phyloP scores from a whole-genome alignment of 2,113 vertebrate genomes.

The Promerops cafer region DNA sequence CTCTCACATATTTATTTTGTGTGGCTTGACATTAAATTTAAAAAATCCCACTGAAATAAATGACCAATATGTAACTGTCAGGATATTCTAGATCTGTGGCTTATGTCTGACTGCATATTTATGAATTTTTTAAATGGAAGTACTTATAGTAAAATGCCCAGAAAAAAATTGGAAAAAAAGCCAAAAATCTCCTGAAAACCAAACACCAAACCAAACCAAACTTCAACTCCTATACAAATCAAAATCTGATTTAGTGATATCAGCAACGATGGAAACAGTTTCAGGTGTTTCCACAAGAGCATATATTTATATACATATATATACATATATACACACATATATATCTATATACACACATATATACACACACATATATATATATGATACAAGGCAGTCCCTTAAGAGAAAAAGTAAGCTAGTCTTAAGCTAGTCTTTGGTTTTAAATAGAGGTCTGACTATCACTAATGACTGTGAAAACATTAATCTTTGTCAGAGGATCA shows the following conservation, averaged over 20 bases:
- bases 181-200: neutral
- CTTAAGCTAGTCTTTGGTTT: neutral
- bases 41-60: neutral
- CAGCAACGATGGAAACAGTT: neutral
- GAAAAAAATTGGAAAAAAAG: neutral
- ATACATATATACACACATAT: neutral
- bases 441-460: neutral
- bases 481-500: neutral
- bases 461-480: neutral
- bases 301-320: too few relatives aligned
- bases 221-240: neutral
- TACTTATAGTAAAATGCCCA: neutral
- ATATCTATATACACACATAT: too few relatives aligned
- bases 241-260: neutral
- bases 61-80: neutral
- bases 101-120: neutral
- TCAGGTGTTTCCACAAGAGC: neutral
- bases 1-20: neutral
- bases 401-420: neutral
- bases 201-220: neutral
- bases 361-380: neutral
- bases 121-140: constrained; percentile 1
- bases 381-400: neutral
- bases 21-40: neutral
- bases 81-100: neutral